Percentiles rank a stretch among this genome's conserved stretches.
Conservation (phyloP, 2,888 invertebrate species). For the Hypolimnas misippus region DNA sequence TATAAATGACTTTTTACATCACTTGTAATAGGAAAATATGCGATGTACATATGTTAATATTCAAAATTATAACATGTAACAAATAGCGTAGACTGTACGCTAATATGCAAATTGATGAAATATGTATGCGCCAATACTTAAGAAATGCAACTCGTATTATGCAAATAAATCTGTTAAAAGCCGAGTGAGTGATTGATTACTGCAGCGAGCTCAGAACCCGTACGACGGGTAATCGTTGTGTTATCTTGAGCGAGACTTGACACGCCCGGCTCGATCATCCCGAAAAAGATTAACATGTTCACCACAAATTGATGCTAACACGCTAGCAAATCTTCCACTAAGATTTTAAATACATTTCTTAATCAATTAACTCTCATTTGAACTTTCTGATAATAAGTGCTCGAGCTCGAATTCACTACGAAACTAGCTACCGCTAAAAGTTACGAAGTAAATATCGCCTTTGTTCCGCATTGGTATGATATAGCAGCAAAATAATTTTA, state of each 20-base stretch:
- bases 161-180: constrained; percentile 37
- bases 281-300: constrained; percentile 70
- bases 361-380: constrained; percentile 48
- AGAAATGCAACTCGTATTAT: constrained; percentile 18
- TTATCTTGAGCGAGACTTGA: constrained; percentile 58
- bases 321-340: constrained; percentile 47
- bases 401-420: constrained; percentile 54
- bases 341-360: constrained; percentile 42
- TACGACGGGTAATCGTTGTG: constrained; percentile 52
- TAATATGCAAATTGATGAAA: constrained; percentile 3
- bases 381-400: constrained; percentile 53
- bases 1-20: too few relatives aligned
- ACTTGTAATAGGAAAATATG: not conserved
- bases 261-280: constrained; percentile 58
- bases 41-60: not conserved
- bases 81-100: not conserved
- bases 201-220: constrained; percentile 40
- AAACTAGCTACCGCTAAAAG: constrained; percentile 61
- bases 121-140: constrained; percentile 19
- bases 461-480: constrained; percentile 38
- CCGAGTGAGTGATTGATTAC: constrained; percentile 58
- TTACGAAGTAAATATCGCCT: constrained; percentile 46
- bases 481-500: constrained; percentile 39
- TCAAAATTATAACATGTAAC: not conserved
- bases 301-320: constrained; percentile 56